Percentiles rank a stretch among this genome's conserved stretches.
phyloP scores from a whole-genome alignment of 2,113 vertebrate genomes.

The Malurus cyaneus region DNA sequence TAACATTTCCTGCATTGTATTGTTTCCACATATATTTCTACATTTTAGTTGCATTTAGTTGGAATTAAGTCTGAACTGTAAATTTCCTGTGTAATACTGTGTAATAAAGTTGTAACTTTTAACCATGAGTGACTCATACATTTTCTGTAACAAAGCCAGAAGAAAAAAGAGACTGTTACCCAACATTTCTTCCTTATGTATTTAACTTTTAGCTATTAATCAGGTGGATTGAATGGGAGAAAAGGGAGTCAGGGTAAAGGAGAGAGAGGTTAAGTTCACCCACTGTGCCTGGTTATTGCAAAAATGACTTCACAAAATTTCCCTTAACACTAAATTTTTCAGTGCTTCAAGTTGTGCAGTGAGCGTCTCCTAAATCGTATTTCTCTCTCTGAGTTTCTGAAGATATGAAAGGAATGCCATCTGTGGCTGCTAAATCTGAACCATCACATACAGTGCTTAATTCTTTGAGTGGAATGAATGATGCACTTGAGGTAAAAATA shows the following conservation, averaged over 20 bases:
- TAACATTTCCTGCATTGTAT: not conserved
- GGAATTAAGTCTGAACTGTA: not conserved
- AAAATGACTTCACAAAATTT: conserved; percentile 10
- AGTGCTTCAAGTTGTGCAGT: not conserved
- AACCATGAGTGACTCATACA: not conserved
- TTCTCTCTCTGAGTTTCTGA: conserved; percentile 1
- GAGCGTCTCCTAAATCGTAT: not conserved
- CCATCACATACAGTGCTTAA: not conserved
- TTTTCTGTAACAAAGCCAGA: not conserved
- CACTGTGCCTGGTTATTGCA: conserved; percentile 15
- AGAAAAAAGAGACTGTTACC: not conserved
- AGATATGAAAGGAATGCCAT: conserved; percentile 47
- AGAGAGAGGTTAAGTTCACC: not conserved
- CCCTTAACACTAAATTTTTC: conserved; percentile 25
- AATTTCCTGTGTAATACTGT: not conserved
- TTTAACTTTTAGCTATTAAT: not conserved
- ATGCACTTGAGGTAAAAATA: not conserved
- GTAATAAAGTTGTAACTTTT: conserved; percentile 12
- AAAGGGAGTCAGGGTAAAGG: not conserved
- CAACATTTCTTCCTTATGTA: not conserved
- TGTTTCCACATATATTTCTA: not conserved
- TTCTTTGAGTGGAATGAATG: not conserved
- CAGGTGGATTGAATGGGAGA: not conserved
- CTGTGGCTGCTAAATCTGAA: conserved; percentile 24
- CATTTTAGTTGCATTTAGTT: not conserved